A percentile compares a stretch with the other conserved stretches of the same genome.
Evolutionary conservation across 2,113 vertebrate species (phyloP).

Genomic region (Nycticryphes semicollaris): DNA sequence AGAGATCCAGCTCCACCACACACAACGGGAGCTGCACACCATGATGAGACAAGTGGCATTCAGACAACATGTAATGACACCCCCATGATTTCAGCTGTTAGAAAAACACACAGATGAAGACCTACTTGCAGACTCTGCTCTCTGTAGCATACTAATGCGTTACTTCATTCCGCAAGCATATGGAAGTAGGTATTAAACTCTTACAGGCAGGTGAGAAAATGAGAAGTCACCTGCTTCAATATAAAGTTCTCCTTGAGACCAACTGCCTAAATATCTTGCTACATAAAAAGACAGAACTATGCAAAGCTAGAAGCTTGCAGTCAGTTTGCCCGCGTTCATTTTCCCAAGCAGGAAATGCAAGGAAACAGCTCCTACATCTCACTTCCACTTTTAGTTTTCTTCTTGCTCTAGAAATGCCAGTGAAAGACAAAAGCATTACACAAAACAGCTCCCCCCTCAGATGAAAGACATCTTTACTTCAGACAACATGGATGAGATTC

Average conservation of each 20-base stretch:
- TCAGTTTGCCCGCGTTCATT: neutral
- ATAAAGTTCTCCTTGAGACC: neutral
- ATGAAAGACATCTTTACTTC: neutral
- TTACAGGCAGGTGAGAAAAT: neutral
- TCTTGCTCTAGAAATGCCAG: neutral
- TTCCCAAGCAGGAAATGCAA: neutral
- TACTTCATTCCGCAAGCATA: neutral
- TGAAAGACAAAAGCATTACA: neutral
- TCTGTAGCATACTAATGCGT: rapidly evolving
- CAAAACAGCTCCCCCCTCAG: neutral
- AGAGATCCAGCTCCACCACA: neutral
- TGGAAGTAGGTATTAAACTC: neutral
- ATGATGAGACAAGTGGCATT: neutral
- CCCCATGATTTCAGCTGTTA: neutral
- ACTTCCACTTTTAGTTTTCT: neutral
- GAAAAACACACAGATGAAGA: neutral
- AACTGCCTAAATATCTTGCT: neutral
- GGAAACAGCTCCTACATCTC: neutral
- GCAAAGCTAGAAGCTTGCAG: neutral
- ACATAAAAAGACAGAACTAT: neutral
- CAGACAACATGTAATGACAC: neutral
- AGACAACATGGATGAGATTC: neutral
- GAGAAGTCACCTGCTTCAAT: neutral
- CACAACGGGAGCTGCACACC: neutral
- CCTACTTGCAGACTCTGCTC: neutral